Conservation (phyloP, 1,140 invertebrate genomes). For the Cardiocondyla obscurior region DNA sequence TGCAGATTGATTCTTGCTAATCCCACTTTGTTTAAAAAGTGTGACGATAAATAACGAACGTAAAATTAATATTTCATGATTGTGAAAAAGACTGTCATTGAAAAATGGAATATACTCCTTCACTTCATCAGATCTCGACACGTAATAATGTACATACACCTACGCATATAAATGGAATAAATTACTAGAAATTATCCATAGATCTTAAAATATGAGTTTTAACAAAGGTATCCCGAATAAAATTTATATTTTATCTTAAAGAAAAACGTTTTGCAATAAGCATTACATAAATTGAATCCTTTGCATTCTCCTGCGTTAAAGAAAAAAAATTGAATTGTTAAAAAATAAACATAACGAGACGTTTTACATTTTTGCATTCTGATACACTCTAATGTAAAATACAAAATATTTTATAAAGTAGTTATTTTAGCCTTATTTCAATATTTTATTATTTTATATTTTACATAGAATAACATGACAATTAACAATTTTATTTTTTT, state of each 20-base stretch:
- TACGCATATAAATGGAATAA: background rate
- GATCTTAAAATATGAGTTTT: constrained; percentile 3
- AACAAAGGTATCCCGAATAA: background rate
- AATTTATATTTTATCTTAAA: background rate
- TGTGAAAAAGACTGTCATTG: background rate
- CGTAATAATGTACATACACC: background rate
- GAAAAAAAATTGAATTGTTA: background rate
- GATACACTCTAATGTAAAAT: background rate
- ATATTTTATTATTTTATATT: background rate
- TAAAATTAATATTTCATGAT: constrained; percentile 59
- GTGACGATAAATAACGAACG: constrained; percentile 63
- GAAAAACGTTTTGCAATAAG: background rate
- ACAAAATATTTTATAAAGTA: background rate
- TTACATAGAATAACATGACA: background rate
- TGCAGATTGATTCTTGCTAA: constrained; percentile 58
- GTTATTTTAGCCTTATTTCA: background rate
- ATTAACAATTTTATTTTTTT: background rate
- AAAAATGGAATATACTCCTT: background rate
- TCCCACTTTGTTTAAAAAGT: constrained; percentile 61
- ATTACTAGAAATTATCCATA: background rate
- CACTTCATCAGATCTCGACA: background rate
- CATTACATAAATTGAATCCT: background rate
- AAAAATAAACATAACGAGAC: background rate
- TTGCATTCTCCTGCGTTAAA: background rate
- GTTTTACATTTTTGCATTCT: background rate